Evolutionary conservation across 2,797 vertebrate species (phyloP), one percentile per base, ranked within the genome.

Genomic region (Coregonus ussuriensis): DNA sequence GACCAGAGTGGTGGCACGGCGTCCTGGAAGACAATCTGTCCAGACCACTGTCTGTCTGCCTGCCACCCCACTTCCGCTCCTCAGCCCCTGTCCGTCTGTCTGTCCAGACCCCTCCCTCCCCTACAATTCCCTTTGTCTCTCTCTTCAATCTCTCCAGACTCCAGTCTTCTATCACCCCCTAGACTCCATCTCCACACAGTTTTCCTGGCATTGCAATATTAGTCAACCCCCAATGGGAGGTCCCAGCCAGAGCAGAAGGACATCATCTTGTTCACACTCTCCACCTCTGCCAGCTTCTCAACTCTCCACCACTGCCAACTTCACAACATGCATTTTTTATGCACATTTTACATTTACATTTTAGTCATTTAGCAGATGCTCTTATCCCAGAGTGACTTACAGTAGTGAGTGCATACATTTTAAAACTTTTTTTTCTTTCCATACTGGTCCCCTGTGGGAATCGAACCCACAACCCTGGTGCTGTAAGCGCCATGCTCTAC

Each of bases 161-260:
- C 31, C 66, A 69, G 25, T 25, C 25, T 25, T 25, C 25, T 25
- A 29, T 59, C 75, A 78, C 70, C 79, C 74, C 77, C 77, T 82
- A 81, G 71, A 67, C 76, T 76, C 66, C 9, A 5, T 37, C 2
- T 53, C 67, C 52, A 2, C 3, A 13, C 52, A 1, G 3, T 0
- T 15, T 4, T 13, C 52, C 52, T 53, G 52, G 52, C 14, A 15
- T 3, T 2, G 52, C 14, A 13, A 52, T 6, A 52, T 16, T 15
- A 53, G 0, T 15, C 52, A 25, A 25, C 25, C 52, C 52, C 54
- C 54, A 16, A 16, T n/a, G 56, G n/a, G n/a, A n/a, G 21, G 66
- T 25, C 69, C 62, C 51, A 78, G 73, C 80, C 77, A 77, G 78
- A 81, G 79, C 78, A 63, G 81, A 87, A 79, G 81, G 80, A 78